Percentiles rank a stretch among this genome's conserved stretches.
Conservation (phyloP, 2,113 vertebrate genomes). For the Mastomys coucha region DNA sequence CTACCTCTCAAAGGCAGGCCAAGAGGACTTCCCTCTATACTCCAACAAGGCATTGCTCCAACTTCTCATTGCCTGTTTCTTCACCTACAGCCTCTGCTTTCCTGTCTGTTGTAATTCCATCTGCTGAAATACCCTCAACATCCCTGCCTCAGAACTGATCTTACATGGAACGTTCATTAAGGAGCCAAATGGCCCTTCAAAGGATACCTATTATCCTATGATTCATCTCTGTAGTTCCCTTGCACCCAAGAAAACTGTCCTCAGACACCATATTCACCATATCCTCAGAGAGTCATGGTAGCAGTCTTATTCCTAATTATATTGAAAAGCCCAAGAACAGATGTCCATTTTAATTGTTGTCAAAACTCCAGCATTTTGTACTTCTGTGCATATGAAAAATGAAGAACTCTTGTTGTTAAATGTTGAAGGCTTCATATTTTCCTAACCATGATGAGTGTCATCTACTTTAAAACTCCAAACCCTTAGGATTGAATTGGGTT, state of each 20-base stretch:
- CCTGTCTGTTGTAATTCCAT: not conserved
- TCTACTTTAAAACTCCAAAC: constrained; percentile 52
- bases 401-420: constrained; percentile 16
- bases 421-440: constrained; percentile 12
- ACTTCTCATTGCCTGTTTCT: not conserved
- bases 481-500: constrained; percentile 29
- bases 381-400: not conserved
- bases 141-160: not conserved
- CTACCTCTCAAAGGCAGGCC: not conserved
- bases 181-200: not conserved
- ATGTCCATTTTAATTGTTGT: not conserved
- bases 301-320: not conserved
- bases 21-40: not conserved
- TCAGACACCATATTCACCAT: not conserved
- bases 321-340: not conserved
- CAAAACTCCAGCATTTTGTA: not conserved
- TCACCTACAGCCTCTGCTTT: not conserved
- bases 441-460: constrained; percentile 20
- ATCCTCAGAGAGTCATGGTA: not conserved
- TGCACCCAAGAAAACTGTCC: not conserved
- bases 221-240: not conserved
- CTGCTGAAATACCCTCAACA: not conserved
- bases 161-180: not conserved
- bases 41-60: not conserved
- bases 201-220: not conserved